Evolutionary conservation across 2,113 vertebrate genomes (phyloP).

Genomic region (Sarotherodon lohbergeri): DNA sequence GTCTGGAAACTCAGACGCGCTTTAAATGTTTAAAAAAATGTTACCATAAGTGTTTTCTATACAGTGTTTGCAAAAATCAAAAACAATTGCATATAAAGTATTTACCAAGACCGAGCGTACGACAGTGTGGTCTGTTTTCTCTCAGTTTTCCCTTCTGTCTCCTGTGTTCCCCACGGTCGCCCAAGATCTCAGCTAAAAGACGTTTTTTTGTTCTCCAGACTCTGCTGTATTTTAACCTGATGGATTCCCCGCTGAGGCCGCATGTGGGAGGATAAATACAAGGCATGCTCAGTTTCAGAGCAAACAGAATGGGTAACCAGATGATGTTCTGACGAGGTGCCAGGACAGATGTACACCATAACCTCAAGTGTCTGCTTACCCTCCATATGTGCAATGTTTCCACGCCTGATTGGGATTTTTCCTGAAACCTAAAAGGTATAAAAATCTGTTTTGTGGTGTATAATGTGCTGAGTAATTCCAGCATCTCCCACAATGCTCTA

Average conservation of each 20-base stretch:
- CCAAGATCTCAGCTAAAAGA: background rate
- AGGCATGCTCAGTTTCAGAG: constrained; percentile 28
- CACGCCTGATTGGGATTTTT: background rate
- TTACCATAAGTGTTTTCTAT: constrained; percentile 75
- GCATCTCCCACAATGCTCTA: background rate
- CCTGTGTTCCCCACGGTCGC: background rate
- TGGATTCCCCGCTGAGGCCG: constrained; percentile 15
- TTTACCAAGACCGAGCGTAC: constrained; percentile 66
- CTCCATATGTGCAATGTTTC: background rate
- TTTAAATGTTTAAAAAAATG: constrained; percentile 66
- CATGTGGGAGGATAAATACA: constrained; percentile 38
- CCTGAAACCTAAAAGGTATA: background rate
- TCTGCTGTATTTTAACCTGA: background rate
- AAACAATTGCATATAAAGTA: constrained; percentile 77
- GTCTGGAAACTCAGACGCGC: constrained; percentile 68
- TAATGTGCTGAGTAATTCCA: background rate
- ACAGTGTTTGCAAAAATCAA: constrained; percentile 79
- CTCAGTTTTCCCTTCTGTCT: background rate
- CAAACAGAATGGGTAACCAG: constrained; percentile 18
- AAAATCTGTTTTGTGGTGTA: background rate
- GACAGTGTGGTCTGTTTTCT: constrained; percentile 41
- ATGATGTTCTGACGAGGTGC: constrained; percentile 17
- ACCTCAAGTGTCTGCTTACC: background rate
- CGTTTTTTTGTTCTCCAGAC: background rate
- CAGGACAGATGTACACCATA: constrained; percentile 42